Conservation (phyloP, 1,140 invertebrate species). For the Hycleus cichorii region DNA sequence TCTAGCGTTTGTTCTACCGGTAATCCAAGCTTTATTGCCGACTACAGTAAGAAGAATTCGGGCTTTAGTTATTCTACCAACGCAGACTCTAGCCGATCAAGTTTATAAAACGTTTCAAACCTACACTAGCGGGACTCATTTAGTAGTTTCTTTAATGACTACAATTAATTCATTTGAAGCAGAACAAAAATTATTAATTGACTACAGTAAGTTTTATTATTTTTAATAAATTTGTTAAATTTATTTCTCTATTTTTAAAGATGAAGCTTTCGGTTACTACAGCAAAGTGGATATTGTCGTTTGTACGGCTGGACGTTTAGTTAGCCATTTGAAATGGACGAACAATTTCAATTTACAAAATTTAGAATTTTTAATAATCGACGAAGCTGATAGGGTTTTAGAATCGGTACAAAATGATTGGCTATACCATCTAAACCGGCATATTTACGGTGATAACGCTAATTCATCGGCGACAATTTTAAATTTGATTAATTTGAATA, state of each 20-base stretch:
- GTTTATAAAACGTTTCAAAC: constrained; percentile 75
- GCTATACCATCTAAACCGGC: constrained; percentile 64
- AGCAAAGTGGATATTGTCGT: constrained; percentile 82
- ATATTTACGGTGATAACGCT: constrained; percentile 40
- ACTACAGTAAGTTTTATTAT: constrained; percentile 48
- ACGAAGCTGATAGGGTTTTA: constrained; percentile 93
- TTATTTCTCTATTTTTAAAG: constrained; percentile 19
- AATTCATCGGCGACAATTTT: constrained; percentile 12
- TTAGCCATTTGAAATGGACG: constrained; percentile 86
- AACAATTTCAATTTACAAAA: constrained; percentile 74
- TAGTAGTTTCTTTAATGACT: constrained; percentile 67
- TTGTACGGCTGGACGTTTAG: constrained; percentile 85
- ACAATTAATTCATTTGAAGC: constrained; percentile 63
- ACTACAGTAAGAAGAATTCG: constrained; percentile 55
- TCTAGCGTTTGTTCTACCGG: constrained; percentile 85
- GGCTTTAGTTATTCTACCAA: constrained; percentile 85
- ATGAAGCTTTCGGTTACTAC: constrained; percentile 33
- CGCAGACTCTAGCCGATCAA: constrained; percentile 84
- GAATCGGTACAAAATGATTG: constrained; percentile 86
- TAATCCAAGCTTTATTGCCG: constrained; percentile 64
- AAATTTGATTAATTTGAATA: constrained; percentile 44
- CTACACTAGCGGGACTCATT: constrained; percentile 61
- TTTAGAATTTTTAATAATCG: constrained; percentile 83
- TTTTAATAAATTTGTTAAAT: constrained; percentile 3
- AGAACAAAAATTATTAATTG: constrained; percentile 69